A percentile compares a stretch with the other conserved stretches of the same genome.
Evolutionary conservation across 2,888 invertebrate species (phyloP).

Genomic region (Elysia crispata): DNA sequence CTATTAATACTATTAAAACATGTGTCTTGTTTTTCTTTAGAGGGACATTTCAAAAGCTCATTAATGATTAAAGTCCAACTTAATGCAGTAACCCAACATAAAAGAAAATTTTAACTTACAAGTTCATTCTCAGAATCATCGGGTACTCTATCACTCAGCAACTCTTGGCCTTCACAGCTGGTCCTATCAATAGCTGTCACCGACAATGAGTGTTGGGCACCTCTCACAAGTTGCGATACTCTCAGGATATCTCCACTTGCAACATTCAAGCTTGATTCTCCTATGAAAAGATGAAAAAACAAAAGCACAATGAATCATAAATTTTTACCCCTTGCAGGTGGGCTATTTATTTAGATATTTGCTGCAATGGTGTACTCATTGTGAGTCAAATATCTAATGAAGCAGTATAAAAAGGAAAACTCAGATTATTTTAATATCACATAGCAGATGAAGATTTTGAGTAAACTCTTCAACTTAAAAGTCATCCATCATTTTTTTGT

Average conservation of each 20-base stretch:
- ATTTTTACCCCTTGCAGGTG: neutral
- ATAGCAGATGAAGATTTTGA: too few relatives aligned
- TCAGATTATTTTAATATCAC: too few relatives aligned
- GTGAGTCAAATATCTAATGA: too few relatives aligned
- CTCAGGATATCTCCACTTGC: slow-evolving; percentile 12
- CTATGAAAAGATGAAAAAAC: neutral
- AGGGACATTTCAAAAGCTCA: too few relatives aligned
- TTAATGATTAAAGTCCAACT: too few relatives aligned
- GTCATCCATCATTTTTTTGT: too few relatives aligned
- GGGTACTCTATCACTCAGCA: neutral
- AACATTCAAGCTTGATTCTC: slow-evolving; percentile 12
- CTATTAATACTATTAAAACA: too few relatives aligned
- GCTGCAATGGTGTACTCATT: neutral
- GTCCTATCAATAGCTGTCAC: neutral
- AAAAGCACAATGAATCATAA: neutral
- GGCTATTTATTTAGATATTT: neutral
- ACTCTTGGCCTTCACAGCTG: neutral
- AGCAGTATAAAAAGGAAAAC: too few relatives aligned
- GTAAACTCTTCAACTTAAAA: too few relatives aligned
- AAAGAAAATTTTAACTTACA: too few relatives aligned
- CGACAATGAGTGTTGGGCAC: slow-evolving; percentile 20
- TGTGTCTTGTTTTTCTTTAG: too few relatives aligned
- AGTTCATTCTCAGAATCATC: neutral
- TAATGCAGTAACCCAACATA: too few relatives aligned
- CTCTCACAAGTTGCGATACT: slow-evolving; percentile 10